Evolutionary conservation across 1,140 invertebrate genomes (phyloP).

Genomic region (Diprion similis): DNA sequence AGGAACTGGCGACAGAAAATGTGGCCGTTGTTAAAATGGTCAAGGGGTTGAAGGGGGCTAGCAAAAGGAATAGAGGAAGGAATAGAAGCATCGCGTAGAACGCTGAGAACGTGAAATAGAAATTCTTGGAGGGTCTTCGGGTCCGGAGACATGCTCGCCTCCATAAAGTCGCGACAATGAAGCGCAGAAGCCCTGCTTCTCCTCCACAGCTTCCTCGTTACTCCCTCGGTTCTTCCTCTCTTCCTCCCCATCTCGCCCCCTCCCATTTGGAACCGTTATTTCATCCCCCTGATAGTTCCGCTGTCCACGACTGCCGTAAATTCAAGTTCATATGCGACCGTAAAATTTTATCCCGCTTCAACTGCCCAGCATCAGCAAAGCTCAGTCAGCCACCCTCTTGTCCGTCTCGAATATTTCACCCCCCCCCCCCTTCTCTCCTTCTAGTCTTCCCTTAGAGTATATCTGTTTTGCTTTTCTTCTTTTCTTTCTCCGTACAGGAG

Average conservation of each 20-base stretch:
- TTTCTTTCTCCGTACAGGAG: too few relatives aligned
- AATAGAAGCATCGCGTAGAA: not conserved
- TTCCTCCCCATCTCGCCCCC: not conserved
- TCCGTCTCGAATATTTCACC: not conserved
- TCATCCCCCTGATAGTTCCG: not conserved
- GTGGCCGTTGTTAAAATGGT: too few relatives aligned
- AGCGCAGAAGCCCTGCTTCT: not conserved
- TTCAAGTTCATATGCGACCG: not conserved
- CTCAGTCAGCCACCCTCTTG: not conserved
- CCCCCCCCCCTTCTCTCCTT: not conserved
- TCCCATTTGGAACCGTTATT: not conserved
- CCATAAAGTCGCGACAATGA: slow-evolving; percentile 7
- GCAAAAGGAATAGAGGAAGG: not conserved
- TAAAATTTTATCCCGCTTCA: not conserved
- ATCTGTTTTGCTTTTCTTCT: too few relatives aligned
- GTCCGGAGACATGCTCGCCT: not conserved
- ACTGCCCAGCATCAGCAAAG: not conserved
- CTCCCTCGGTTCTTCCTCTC: not conserved
- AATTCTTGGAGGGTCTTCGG: not conserved
- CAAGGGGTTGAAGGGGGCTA: too few relatives aligned
- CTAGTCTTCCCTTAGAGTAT: not conserved
- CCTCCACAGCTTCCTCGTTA: not conserved
- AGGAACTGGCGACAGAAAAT: too few relatives aligned
- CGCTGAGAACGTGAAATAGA: slow-evolving; percentile 7
- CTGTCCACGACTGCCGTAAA: not conserved